These are phyloP conservation scores for Cyphomyrus plagiostoma DNA, from an alignment of 2,113 vertebrate genomes.

Conservation along the genomic window DNA sequence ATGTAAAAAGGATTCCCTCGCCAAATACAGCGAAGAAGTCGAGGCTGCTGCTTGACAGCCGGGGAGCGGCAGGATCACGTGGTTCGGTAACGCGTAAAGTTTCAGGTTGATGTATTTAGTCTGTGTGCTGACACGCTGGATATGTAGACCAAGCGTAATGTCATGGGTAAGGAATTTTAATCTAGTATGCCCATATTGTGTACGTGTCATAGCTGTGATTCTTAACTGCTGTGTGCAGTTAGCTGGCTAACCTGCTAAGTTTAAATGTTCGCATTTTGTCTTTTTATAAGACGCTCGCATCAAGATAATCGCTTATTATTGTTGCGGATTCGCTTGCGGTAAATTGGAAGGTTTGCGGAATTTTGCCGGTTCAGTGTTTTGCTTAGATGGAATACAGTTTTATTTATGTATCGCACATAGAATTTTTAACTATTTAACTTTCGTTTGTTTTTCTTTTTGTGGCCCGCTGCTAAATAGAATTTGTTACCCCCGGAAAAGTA, in stretches of 20 bases:
- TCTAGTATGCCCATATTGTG: not conserved
- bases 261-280: not conserved
- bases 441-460: not conserved
- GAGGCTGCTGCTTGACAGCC: not conserved
- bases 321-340: not conserved
- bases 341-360: not conserved
- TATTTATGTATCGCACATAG: not conserved
- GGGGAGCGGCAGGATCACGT: not conserved
- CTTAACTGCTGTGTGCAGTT: not conserved
- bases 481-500: not conserved
- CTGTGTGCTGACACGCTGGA: not conserved
- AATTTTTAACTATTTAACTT: not conserved
- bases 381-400: not conserved
- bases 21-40: not conserved
- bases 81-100: not conserved
- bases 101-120: not conserved
- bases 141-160: not conserved
- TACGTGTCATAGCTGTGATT: not conserved
- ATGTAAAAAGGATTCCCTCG: not conserved
- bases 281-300: not conserved
- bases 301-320: not conserved
- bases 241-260: not conserved
- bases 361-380: not conserved
- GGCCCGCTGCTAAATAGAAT: not conserved
- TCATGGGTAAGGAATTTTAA: not conserved